These are phyloP conservation scores for Sus cebifrons DNA, from an alignment of 2,797 vertebrate species.

Conservation along the genomic window DNA sequence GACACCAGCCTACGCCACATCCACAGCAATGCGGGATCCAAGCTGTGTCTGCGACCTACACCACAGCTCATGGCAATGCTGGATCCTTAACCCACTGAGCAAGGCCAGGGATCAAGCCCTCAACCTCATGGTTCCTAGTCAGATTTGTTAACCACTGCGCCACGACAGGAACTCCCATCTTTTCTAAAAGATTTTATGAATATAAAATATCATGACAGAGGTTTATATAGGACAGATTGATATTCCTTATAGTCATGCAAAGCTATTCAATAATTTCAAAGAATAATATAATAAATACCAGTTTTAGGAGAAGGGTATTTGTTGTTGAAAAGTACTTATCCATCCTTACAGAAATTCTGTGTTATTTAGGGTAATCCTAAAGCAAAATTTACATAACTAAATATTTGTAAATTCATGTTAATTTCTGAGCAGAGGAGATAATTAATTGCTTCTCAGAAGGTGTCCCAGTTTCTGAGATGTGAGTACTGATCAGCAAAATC, in stretches of 20 bases:
- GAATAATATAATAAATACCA: neutral
- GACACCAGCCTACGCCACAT: too few relatives aligned
- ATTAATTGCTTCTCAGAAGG: conserved; percentile 17
- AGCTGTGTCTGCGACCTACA: too few relatives aligned
- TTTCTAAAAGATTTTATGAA: neutral
- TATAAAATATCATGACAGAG: neutral
- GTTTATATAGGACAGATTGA: neutral
- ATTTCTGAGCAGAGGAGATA: neutral
- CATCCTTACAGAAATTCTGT: neutral
- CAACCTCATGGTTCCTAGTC: too few relatives aligned
- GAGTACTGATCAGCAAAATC: neutral
- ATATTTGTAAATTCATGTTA: conserved; percentile 51
- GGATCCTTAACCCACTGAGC: too few relatives aligned
- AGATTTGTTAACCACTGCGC: too few relatives aligned
- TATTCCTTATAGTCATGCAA: neutral
- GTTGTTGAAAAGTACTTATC: neutral
- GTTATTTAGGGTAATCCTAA: neutral
- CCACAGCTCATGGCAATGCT: too few relatives aligned
- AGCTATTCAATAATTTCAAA: conserved; percentile 37
- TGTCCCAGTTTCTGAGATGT: neutral
- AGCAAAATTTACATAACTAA: neutral
- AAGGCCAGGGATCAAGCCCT: too few relatives aligned
- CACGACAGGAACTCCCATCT: too few relatives aligned
- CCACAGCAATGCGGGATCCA: too few relatives aligned
- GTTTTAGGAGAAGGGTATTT: neutral